phyloP scores from a whole-genome alignment of 2,113 vertebrate genomes.

The Misgurnus mizolepis region DNA sequence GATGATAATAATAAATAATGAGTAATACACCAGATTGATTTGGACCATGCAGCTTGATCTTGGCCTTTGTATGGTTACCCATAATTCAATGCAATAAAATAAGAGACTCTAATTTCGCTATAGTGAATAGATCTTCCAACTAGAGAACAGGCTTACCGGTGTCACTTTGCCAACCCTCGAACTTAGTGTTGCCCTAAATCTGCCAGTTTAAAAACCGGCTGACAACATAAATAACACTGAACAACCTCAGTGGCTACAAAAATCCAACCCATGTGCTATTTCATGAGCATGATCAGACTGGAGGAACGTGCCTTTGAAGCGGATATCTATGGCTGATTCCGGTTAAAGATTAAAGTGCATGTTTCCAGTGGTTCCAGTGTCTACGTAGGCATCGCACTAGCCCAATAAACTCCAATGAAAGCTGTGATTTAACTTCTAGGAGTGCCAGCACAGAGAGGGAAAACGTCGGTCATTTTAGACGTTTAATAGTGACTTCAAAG shows the following conservation, averaged over 20 bases:
- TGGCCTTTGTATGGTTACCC: not conserved
- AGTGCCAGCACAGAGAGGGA: not conserved
- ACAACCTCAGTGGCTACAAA: not conserved
- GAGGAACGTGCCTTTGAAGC: conserved; percentile 38
- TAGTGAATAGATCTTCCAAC: not conserved
- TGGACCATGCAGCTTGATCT: not conserved
- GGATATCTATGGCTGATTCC: conserved; percentile 4
- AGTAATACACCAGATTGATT: not conserved
- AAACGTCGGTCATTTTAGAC: conserved; percentile 3
- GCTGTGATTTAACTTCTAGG: conserved; percentile 24
- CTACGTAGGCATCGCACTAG: not conserved
- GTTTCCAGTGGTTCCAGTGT: conserved; percentile 33
- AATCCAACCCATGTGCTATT: conserved; percentile 30
- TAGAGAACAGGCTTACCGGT: not conserved
- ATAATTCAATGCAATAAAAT: not conserved
- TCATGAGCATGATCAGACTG: not conserved
- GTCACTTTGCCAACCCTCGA: not conserved
- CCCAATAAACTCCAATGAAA: conserved; percentile 19
- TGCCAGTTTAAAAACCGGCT: not conserved
- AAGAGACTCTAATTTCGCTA: not conserved
- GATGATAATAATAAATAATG: no score
- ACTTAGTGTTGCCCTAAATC: not conserved
- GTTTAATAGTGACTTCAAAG: conserved; percentile 36
- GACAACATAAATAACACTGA: not conserved
- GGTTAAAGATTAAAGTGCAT: conserved; percentile 37